phyloP scores from a whole-genome alignment of 2,888 invertebrate species.

The Chloromyia formosa region DNA sequence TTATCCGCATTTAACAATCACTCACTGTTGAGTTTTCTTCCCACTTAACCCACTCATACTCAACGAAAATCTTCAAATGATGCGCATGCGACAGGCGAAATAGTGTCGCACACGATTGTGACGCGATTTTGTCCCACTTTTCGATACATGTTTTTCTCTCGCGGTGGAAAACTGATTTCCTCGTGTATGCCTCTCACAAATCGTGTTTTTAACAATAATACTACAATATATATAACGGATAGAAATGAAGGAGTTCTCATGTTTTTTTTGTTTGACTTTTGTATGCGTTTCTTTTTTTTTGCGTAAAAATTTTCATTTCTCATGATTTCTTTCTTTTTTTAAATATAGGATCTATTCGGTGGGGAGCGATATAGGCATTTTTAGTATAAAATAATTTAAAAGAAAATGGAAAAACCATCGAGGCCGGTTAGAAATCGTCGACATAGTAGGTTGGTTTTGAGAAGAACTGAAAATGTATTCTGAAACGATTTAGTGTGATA shows the following conservation, averaged over 20 bases:
- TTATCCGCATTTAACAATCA: no score
- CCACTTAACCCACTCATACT: background rate
- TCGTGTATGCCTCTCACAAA: slow-evolving; percentile 5
- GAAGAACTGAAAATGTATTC: background rate
- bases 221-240: background rate
- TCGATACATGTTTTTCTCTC: slow-evolving; percentile 6
- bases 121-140: slow-evolving; percentile 39
- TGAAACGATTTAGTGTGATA: slow-evolving; percentile 37
- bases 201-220: slow-evolving; percentile 38
- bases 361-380: slow-evolving; percentile 4
- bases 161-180: slow-evolving; percentile 1
- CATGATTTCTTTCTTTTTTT: slow-evolving; percentile 19
- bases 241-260: slow-evolving; percentile 1
- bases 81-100: slow-evolving; percentile 38
- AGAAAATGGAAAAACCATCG: slow-evolving; percentile 63
- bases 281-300: slow-evolving; percentile 15
- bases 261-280: slow-evolving; percentile 25
- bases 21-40: no score
- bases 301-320: background rate
- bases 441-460: slow-evolving; percentile 72
- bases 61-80: background rate
- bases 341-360: slow-evolving; percentile 4
- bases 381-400: slow-evolving; percentile 14
- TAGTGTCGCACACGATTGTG: slow-evolving; percentile 35
- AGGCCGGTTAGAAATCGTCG: slow-evolving; percentile 77